Evolutionary conservation across 2,113 vertebrate genomes (phyloP).

Genomic region (Tapirus terrestris): DNA sequence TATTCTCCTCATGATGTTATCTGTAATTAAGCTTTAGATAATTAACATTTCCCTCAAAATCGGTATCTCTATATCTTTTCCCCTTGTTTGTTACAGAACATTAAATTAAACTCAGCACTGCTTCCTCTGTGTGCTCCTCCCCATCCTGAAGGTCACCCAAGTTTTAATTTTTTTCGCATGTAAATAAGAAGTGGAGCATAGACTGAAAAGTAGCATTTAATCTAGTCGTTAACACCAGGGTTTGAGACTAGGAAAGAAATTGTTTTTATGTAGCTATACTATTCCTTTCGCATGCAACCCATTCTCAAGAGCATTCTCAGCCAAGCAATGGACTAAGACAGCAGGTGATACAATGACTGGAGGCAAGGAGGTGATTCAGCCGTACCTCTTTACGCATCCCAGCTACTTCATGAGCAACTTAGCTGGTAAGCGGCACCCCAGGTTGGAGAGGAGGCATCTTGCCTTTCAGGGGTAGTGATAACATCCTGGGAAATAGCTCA

Average conservation of each 20-base stretch:
- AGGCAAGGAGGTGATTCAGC: background rate
- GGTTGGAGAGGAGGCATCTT: background rate
- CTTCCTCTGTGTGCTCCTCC: slow-evolving; percentile 64
- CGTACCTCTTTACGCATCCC: fast-evolving
- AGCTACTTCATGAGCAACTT: background rate
- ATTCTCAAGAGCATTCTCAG: slow-evolving; percentile 37
- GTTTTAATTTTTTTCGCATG: slow-evolving; percentile 69
- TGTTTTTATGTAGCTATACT: slow-evolving; percentile 56
- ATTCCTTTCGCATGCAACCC: background rate
- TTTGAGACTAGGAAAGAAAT: slow-evolving; percentile 77
- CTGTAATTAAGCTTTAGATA: slow-evolving; percentile 89
- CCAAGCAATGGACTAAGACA: slow-evolving; percentile 25
- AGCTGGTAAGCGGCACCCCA: background rate
- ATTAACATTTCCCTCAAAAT: slow-evolving; percentile 87
- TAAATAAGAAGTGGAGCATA: slow-evolving; percentile 74
- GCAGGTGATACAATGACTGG: background rate
- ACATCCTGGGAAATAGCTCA: slow-evolving; percentile 40
- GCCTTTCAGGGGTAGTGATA: background rate
- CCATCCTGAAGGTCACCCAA: slow-evolving; percentile 80
- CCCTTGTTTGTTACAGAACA: slow-evolving; percentile 82
- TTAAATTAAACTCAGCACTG: slow-evolving; percentile 81
- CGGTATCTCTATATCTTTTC: slow-evolving; percentile 80
- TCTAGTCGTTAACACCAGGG: slow-evolving; percentile 49
- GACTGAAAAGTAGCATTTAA: slow-evolving; percentile 74
- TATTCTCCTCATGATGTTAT: slow-evolving; percentile 85